A percentile compares a stretch with the other conserved stretches of the same genome.
Conservation (phyloP, 2,113 vertebrate species). For the Chaenogobius annularis region DNA sequence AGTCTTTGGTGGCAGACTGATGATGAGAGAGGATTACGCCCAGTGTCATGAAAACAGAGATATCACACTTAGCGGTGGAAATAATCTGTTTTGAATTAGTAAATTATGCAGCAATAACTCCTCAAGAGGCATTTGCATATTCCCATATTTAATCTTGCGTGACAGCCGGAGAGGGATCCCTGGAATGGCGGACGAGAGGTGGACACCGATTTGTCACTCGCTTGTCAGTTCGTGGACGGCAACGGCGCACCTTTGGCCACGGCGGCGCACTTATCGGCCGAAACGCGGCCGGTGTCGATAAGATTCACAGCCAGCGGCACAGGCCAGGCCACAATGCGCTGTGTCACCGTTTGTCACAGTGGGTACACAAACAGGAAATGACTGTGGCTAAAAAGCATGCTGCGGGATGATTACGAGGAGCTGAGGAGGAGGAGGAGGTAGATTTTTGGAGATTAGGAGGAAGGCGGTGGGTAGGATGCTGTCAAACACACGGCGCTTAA, state of each 20-base stretch:
- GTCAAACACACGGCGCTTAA: slow-evolving; percentile 19
- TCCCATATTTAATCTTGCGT: slow-evolving; percentile 19
- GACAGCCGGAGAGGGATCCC: slow-evolving; percentile 19
- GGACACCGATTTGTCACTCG: slow-evolving; percentile 46
- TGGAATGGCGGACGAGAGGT: slow-evolving; percentile 34
- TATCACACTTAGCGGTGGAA: slow-evolving; percentile 7
- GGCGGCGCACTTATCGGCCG: slow-evolving; percentile 27
- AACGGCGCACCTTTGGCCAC: slow-evolving; percentile 29
- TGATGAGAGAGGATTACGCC: background rate
- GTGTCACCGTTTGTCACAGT: slow-evolving; percentile 17
- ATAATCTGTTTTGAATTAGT: slow-evolving; percentile 10
- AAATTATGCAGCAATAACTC: slow-evolving; percentile 22
- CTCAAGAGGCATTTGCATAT: slow-evolving; percentile 28
- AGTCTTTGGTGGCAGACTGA: slow-evolving; percentile 5
- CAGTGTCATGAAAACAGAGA: slow-evolving; percentile 7
- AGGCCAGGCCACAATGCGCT: background rate
- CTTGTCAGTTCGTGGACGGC: slow-evolving; percentile 46
- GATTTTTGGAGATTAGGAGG: slow-evolving; percentile 27
- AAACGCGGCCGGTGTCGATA: slow-evolving; percentile 12
- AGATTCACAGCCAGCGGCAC: slow-evolving; percentile 16
- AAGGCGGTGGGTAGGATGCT: slow-evolving; percentile 5
- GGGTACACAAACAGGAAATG: slow-evolving; percentile 7
- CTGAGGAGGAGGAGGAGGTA: slow-evolving; percentile 20
- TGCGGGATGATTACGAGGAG: slow-evolving; percentile 18
- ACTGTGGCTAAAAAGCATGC: slow-evolving; percentile 12